Conservation (phyloP, 2,113 vertebrate species). For the Gasterosteus nipponicus region DNA sequence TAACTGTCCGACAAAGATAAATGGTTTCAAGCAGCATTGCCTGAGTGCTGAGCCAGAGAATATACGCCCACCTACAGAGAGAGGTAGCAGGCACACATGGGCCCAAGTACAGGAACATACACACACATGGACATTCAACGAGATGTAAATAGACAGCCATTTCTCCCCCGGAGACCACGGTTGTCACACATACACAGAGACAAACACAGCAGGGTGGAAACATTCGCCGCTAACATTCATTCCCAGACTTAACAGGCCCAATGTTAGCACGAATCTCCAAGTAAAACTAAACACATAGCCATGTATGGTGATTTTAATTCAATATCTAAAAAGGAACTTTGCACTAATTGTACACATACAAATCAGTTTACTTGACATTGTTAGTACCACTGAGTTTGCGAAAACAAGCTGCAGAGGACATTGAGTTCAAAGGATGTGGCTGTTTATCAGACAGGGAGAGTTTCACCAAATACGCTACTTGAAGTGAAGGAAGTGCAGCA, state of each 20-base stretch:
- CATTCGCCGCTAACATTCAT: neutral
- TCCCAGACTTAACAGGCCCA: neutral
- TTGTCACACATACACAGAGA: neutral
- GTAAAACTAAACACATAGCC: neutral
- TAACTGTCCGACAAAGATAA: constrained; percentile 71
- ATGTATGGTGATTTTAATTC: neutral
- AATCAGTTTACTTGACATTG: neutral
- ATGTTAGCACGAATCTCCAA: neutral
- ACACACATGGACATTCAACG: neutral
- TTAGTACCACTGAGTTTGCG: neutral
- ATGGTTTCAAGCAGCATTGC: constrained; percentile 47
- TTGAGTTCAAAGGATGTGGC: neutral
- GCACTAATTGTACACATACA: neutral
- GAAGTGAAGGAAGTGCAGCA: neutral
- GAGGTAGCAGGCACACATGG: constrained; percentile 5
- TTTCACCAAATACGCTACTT: neutral
- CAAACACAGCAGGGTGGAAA: neutral
- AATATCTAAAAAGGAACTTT: neutral
- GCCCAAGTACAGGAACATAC: neutral
- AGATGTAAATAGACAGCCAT: constrained; percentile 19
- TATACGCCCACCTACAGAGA: constrained; percentile 13
- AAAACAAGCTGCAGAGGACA: neutral
- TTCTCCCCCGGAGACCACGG: neutral
- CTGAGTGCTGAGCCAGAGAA: constrained; percentile 36
- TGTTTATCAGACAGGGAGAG: neutral